Evolutionary conservation across 2,888 invertebrate genomes (phyloP).

Genomic region (Brachyptera risi): DNA sequence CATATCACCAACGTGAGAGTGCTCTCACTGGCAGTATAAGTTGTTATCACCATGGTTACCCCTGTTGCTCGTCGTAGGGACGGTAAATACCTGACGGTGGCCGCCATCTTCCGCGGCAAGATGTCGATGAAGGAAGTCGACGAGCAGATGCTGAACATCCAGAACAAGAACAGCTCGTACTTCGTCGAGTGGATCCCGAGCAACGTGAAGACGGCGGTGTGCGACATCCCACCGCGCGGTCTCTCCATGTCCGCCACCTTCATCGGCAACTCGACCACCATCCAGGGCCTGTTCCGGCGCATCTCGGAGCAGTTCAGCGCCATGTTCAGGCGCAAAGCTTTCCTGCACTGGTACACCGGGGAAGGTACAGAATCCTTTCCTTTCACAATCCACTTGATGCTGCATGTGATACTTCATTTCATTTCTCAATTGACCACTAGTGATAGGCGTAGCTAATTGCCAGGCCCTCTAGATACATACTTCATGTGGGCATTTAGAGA

Average conservation of each 20-base stretch:
- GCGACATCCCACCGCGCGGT: conserved; percentile 58
- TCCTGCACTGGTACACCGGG: conserved; percentile 82
- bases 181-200: conserved; percentile 44
- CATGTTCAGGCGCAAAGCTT: conserved; percentile 53
- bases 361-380: conserved; percentile 91
- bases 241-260: conserved; percentile 58
- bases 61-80: background rate
- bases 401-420: no score
- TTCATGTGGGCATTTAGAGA: no score
- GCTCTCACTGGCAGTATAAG: no score
- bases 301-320: conserved; percentile 53
- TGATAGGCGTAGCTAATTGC: no score
- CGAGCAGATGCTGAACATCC: conserved; percentile 54
- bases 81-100: conserved; percentile 45
- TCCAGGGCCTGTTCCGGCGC: conserved; percentile 52
- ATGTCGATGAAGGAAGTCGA: conserved; percentile 44
- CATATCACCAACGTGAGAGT: no score
- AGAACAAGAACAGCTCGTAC: conserved; percentile 43
- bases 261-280: conserved; percentile 52
- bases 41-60: no score
- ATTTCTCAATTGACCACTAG: no score
- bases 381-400: no score
- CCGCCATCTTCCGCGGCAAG: conserved; percentile 50
- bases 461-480: no score
- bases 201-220: conserved; percentile 54